A percentile compares a stretch with the other conserved stretches of the same genome.
Evolutionary conservation across 2,888 invertebrate genomes (phyloP).

Genomic region (Crocallis elinguaria): DNA sequence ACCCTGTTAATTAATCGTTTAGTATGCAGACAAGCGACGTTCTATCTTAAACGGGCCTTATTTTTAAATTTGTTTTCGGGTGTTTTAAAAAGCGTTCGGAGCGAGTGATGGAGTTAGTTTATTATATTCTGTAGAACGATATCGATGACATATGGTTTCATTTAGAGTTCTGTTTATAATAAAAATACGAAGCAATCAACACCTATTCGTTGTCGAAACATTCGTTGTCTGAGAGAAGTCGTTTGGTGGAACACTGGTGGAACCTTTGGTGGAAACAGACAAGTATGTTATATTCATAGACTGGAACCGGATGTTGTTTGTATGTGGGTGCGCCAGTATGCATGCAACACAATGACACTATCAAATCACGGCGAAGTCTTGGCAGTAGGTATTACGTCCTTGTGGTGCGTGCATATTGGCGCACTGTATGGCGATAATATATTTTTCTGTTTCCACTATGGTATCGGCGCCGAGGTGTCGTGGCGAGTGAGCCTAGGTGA

Average conservation of each 20-base stretch:
- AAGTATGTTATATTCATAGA: too few relatives aligned
- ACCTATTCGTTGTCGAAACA: constrained; percentile 22
- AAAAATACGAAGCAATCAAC: constrained; percentile 29
- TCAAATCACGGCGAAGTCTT: too few relatives aligned
- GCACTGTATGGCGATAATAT: too few relatives aligned
- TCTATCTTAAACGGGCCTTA: constrained; percentile 52
- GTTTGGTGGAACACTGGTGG: too few relatives aligned
- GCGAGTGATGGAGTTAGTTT: constrained; percentile 44
- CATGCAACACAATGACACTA: too few relatives aligned
- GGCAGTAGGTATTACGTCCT: too few relatives aligned
- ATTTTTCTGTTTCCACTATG: too few relatives aligned
- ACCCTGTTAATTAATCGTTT: constrained; percentile 79
- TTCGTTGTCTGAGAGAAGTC: constrained; percentile 22
- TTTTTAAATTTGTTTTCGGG: constrained; percentile 46
- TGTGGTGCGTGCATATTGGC: too few relatives aligned
- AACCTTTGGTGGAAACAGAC: too few relatives aligned
- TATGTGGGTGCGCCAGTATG: too few relatives aligned
- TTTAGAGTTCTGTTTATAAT: constrained; percentile 17
- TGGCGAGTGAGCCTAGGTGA: constrained; percentile 13
- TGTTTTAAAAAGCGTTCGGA: constrained; percentile 20
- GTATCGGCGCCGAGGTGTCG: constrained; percentile 32
- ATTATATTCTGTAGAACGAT: constrained; percentile 43
- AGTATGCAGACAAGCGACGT: constrained; percentile 67
- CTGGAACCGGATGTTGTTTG: too few relatives aligned
- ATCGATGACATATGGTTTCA: constrained; percentile 37